Conservation (phyloP, 2,797 vertebrate species). For the Selene dorsalis region DNA sequence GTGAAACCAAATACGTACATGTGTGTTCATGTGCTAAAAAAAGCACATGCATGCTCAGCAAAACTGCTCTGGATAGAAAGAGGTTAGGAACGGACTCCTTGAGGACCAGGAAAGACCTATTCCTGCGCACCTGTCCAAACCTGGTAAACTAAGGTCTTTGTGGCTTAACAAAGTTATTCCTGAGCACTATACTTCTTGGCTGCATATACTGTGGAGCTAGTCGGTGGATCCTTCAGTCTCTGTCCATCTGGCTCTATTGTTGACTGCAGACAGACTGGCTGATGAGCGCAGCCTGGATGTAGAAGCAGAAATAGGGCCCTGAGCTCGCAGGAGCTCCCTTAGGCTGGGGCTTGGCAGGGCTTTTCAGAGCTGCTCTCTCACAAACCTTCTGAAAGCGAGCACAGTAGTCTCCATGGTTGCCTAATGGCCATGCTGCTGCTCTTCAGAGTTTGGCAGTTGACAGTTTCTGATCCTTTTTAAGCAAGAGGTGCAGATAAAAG, state of each 20-base stretch:
- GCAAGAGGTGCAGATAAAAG: constrained; percentile 73
- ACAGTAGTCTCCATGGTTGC: constrained; percentile 66
- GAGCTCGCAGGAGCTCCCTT: constrained; percentile 67
- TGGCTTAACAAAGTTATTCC: constrained; percentile 58
- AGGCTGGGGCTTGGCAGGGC: constrained; percentile 74
- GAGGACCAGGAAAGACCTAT: constrained; percentile 23
- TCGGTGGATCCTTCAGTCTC: constrained; percentile 61
- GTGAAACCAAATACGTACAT: constrained; percentile 7
- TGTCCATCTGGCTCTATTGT: constrained; percentile 80
- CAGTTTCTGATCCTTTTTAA: constrained; percentile 81
- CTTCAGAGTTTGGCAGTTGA: constrained; percentile 78
- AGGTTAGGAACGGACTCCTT: constrained; percentile 21
- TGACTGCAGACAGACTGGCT: constrained; percentile 76
- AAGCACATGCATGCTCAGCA: constrained; percentile 8
- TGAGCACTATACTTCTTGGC: constrained; percentile 52
- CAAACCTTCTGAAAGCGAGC: constrained; percentile 70
- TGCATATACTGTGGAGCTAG: constrained; percentile 57
- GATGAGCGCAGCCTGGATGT: constrained; percentile 69
- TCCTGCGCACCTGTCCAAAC: constrained; percentile 36
- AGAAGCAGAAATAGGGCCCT: constrained; percentile 63
- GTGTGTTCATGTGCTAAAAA: constrained; percentile 1
- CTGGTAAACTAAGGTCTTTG: constrained; percentile 40
- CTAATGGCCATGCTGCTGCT: constrained; percentile 79
- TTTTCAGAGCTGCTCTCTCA: constrained; percentile 69
- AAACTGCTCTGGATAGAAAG: constrained; percentile 11